A percentile compares a stretch with the other conserved stretches of the same genome.
Conservation (phyloP, 2,113 vertebrate genomes). For the Erinaceus europaeus region DNA sequence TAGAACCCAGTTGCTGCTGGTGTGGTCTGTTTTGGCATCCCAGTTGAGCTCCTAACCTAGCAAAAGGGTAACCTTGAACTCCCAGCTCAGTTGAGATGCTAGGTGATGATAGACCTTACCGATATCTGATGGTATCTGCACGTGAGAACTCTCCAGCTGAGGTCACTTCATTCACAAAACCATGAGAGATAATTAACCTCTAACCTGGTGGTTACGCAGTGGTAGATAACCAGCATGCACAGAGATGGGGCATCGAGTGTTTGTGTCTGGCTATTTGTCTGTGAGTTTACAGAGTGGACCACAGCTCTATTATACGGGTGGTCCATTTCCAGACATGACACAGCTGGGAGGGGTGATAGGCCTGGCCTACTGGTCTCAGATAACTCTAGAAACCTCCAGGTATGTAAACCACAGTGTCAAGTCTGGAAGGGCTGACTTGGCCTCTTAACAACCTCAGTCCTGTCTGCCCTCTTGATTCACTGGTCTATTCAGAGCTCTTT, state of each 20-base stretch:
- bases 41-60: not conserved
- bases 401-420: conserved; percentile 26
- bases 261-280: not conserved
- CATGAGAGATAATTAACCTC: no score
- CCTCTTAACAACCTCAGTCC: not conserved
- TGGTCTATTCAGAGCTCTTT: not conserved
- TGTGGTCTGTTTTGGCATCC: not conserved
- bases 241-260: not conserved
- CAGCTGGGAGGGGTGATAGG: not conserved
- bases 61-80: no score
- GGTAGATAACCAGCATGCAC: no score
- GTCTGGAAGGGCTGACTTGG: conserved; percentile 34
- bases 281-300: conserved; percentile 1
- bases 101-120: no score
- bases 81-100: not conserved
- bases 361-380: conserved; percentile 7
- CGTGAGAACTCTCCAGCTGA: not conserved
- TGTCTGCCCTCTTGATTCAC: not conserved
- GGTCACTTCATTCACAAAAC: not conserved
- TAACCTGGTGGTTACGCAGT: not conserved
- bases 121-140: not conserved
- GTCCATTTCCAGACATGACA: conserved; percentile 59
- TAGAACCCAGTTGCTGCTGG: not conserved
- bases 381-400: conserved; percentile 6
- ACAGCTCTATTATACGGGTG: not conserved